Conservation (phyloP, 2,888 invertebrate species). For the Diaperis boleti region DNA sequence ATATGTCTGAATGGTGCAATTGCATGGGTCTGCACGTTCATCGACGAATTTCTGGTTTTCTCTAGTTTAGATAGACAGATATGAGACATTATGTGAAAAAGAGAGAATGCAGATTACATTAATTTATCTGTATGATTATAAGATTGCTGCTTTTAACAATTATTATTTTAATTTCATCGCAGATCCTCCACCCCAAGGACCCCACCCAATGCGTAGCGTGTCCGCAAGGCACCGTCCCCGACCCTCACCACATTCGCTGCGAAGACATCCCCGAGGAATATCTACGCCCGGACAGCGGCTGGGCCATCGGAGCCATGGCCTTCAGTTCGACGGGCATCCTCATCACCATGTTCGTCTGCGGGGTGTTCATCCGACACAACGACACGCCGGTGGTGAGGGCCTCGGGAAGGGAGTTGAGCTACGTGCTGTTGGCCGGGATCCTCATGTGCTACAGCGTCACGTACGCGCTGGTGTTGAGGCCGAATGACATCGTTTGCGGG, state of each 20-base stretch:
- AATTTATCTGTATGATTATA: too few relatives aligned
- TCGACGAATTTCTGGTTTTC: too few relatives aligned
- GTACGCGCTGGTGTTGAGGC: slow-evolving; percentile 89
- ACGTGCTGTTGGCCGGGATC: slow-evolving; percentile 90
- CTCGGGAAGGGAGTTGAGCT: slow-evolving; percentile 90
- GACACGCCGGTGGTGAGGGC: slow-evolving; percentile 98
- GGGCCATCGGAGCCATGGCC: slow-evolving; percentile 94
- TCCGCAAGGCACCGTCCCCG: slow-evolving; percentile 86
- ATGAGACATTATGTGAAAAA: too few relatives aligned
- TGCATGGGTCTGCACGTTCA: too few relatives aligned
- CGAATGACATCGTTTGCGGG: slow-evolving; percentile 89
- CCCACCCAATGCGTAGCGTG: slow-evolving; percentile 89
- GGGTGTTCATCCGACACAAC: slow-evolving; percentile 77
- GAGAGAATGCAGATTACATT: too few relatives aligned
- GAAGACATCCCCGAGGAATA: slow-evolving; percentile 85
- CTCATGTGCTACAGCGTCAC: slow-evolving; percentile 93
- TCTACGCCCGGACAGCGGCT: slow-evolving; percentile 83
- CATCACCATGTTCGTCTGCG: slow-evolving; percentile 75
- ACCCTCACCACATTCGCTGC: slow-evolving; percentile 79
- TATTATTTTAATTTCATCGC: too few relatives aligned
- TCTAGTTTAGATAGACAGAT: too few relatives aligned
- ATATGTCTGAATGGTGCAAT: too few relatives aligned
- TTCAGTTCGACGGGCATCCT: slow-evolving; percentile 84
- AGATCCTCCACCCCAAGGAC: slow-evolving; percentile 85
- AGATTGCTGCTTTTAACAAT: too few relatives aligned